Evolutionary conservation across 1,140 invertebrate genomes (phyloP), one percentile per base, ranked within the genome.

Genomic region (Drosophila sucinea): DNA sequence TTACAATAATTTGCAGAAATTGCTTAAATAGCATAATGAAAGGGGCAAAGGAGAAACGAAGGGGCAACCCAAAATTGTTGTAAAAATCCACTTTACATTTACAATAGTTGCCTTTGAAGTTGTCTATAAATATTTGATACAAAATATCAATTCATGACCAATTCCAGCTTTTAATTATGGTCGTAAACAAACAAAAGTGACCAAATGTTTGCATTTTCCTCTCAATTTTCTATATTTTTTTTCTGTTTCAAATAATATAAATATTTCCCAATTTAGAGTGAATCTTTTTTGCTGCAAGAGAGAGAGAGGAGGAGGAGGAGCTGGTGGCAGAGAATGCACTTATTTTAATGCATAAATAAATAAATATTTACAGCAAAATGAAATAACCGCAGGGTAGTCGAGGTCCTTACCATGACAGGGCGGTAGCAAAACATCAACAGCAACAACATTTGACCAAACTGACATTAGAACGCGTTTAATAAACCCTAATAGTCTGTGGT

Each of bases 401-500:
- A 10, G 23, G 23, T 2, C 17, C 17, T 17, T 17, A 17, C 17
- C 44, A 27, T 6, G 23, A 27, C 23, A 47, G 44, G 44, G 6
- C 17, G 17, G 6, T 47, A 3, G 25, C 11, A 33, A 54, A 56
- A 47, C 60, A 63, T 54, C 27, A 32, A 62, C 38, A 47, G n/a
- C 44, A 67, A 74, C 57, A 58, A 60, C 47, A 57, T 51, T 35
- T 7, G 51, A 60, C 35, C 64, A 68, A 69, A 71, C 70, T 71
- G 80, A 60, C 80, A 89, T 86, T 86, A 89, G 83, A 80, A 80
- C 56, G 73, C 67, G 84, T 73, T 84, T 84, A 89, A 86, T 86
- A 86, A 73, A 86, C 84, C 77, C 80, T 77, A 86, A 89, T 86
- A 86, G 79, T 71, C 56, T 83, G 83, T 66, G 83, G 83, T 74